A percentile compares a stretch with the other conserved stretches of the same genome.
Conservation (phyloP, 2,797 vertebrate species). For the Tadarida brasiliensis region DNA sequence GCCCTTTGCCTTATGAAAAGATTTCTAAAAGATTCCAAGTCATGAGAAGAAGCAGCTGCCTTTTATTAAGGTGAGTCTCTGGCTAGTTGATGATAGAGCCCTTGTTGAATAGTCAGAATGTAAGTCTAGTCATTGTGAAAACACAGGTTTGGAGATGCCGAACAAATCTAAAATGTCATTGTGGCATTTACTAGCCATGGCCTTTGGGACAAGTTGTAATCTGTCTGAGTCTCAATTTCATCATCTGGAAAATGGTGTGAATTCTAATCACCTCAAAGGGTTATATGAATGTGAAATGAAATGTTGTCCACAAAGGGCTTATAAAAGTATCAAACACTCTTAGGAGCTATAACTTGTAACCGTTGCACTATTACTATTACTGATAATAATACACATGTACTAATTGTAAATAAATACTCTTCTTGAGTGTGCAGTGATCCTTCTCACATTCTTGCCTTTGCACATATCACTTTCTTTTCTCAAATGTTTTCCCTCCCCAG, state of each 20-base stretch:
- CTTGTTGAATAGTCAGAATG: not conserved
- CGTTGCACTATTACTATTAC: not conserved
- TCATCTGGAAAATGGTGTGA: not conserved
- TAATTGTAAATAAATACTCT: not conserved
- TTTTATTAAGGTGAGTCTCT: not conserved
- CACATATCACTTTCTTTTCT: not conserved
- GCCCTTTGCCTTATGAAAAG: slow-evolving; percentile 16
- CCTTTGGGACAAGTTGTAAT: not conserved
- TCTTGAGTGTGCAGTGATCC: not conserved
- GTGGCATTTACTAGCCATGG: not conserved
- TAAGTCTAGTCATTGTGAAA: not conserved
- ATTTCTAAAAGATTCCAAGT: not conserved
- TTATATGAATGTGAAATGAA: not conserved
- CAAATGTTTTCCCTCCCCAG: not conserved
- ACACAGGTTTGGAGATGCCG: not conserved
- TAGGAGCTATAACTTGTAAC: not conserved
- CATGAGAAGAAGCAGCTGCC: not conserved
- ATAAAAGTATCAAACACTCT: not conserved
- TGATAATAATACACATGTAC: not conserved
- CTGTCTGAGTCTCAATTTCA: not conserved
- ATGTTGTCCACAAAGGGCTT: not conserved
- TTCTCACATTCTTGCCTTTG: not conserved
- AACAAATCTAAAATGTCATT: not conserved
- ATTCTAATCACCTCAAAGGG: not conserved
- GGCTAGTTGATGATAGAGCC: not conserved